Base-by-base conservation (phyloP, 2,113 vertebrate genomes). In the Tragulus kanchil region DNA sequence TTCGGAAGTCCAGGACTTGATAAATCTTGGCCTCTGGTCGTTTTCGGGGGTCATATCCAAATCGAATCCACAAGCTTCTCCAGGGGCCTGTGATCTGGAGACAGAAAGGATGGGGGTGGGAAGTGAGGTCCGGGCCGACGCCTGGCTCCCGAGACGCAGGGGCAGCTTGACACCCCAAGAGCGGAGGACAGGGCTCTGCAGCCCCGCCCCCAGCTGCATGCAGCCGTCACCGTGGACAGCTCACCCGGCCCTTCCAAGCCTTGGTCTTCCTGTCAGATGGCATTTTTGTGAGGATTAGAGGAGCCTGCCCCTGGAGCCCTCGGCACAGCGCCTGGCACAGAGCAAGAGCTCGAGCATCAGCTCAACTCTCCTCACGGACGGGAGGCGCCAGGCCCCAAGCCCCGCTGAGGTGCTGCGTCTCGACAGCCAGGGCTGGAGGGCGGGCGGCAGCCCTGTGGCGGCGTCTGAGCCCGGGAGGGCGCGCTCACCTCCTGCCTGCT, bases 41-140 rank as follows among this genome's bases (percentile, higher is more conserved):
- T 97, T 99, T 99, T 6, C 99, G 98, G 69, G 99, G 99, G 97
- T 99, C 99, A 6, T 99, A 99, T 31, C 99, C 99, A 67, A 99
- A 99, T 85, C 98, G 99, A 84, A 99, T 99, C 99, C 99, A 99
- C 62, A 99, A 98, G 97, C 99, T 99, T 95, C 99, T 99, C 99
- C 99, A 99, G 1, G 99, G 99, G 8, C 99, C 99, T 1, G 99
- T 99, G 95, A 99, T 98, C 99, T 99, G 91, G 13, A 97, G 96
- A 96, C 11, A 96, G 81, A 93, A 0, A 92, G 62, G n/a, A 87
- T 6, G 23, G 2, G 42, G 36, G 97, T 90, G 90, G 50, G 52
- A 75, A 28, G 50, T 2, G 77, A 3, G 4, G 9, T 42, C 13
- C 36, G 58, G 23, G n/a, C 45, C 11, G 0, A 9, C 10, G 15